Evolutionary conservation across 2,113 vertebrate genomes (phyloP), one percentile per base, ranked within the genome.

Genomic region (Hepsetus odoe): DNA sequence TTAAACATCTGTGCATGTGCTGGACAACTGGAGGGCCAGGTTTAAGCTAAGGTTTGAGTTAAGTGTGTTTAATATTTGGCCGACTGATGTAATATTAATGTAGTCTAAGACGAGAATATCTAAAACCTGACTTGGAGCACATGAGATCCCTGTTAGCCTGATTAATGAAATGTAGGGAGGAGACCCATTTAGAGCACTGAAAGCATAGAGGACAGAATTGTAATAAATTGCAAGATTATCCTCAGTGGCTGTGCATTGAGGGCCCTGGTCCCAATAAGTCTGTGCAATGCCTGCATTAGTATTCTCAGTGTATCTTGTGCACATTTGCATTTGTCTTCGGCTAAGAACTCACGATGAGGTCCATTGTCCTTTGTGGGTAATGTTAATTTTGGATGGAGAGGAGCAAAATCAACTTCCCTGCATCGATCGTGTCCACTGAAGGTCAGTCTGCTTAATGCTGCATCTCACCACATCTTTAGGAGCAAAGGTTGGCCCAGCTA

Each of bases 301-400:
- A 78, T 71, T 71, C 76, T 13, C 26, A 22, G 61, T 42, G 61
- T 67, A 51, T 24, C 28, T 16, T 14, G 13, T 33, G 56, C 44
- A 16, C 42, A 62, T 77, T 77, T 77, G 76, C 76, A 77, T 78
- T 61, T 49, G 67, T 51, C 55, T 78, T 78, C 7, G 18, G 28
- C 75, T 18, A 59, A 51, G 38, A 51, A 61, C 67, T 71, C 30
- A 2, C 44, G 61, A 62, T 62, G 55, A 71, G 76, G 56, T 78
- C 12, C 8, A 32, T 28, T 49, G 67, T 62, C 40, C 26, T 35
- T 76, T 33, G 26, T 26, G 40, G 40, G 51, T 58, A 71, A 53
- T 71, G 55, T 8, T 28, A 71, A 78, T 71, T 78, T 70, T 40
- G 3, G 59, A 78, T 2, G 5, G 61, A 78, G 2, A n/a, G 1